phyloP scores from a whole-genome alignment of 2,888 invertebrate species.

The Ophioninae sp. region DNA sequence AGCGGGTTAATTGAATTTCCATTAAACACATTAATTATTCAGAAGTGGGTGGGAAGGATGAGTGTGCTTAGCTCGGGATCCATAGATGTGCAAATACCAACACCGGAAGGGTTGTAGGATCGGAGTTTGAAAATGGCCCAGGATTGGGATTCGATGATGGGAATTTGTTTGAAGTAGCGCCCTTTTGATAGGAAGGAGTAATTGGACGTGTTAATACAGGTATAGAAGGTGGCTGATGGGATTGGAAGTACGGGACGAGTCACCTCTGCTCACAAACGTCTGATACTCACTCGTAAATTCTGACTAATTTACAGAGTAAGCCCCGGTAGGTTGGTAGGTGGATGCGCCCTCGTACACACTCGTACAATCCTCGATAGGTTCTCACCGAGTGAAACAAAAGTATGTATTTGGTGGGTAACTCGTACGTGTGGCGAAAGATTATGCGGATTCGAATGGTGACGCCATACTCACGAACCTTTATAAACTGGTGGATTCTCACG shows the following conservation, averaged over 20 bases:
- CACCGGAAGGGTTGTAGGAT: background rate
- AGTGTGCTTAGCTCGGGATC: constrained; percentile 45
- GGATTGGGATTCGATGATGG: no score
- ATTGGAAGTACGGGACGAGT: constrained; percentile 20
- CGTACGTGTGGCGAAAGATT: constrained; percentile 8
- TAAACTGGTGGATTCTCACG: constrained; percentile 10
- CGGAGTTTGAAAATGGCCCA: no score
- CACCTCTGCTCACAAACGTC: constrained; percentile 52
- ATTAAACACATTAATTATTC: constrained; percentile 64
- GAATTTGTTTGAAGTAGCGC: no score
- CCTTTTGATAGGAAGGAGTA: no score
- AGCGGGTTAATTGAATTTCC: constrained; percentile 63
- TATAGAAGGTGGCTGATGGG: background rate
- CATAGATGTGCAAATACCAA: background rate
- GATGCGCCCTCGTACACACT: constrained; percentile 1
- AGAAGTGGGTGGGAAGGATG: constrained; percentile 59
- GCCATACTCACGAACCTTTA: constrained; percentile 8
- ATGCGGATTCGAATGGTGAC: constrained; percentile 31
- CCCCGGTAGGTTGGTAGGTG: constrained; percentile 42
- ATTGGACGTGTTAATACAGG: background rate
- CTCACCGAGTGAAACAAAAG: constrained; percentile 14
- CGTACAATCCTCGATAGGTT: background rate
- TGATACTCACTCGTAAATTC: constrained; percentile 57
- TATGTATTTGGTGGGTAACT: background rate
- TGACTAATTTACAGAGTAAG: constrained; percentile 65